Evolutionary conservation across 2,888 invertebrate species (phyloP).

Genomic region (Habrosyne pyritoides): DNA sequence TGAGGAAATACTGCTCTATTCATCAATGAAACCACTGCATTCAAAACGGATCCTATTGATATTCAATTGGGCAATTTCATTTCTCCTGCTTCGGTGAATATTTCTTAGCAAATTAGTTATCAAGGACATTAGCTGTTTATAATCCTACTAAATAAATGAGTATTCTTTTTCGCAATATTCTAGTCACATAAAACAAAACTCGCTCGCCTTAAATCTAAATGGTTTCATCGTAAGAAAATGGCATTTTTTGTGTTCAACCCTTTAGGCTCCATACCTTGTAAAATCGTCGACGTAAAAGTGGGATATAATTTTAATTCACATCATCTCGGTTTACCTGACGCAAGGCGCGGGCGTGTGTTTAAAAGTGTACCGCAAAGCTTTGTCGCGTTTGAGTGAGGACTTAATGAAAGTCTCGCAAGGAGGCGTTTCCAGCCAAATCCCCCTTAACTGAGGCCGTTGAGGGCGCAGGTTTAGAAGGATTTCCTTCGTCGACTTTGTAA

Average conservation of each 20-base stretch:
- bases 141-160: too few relatives aligned
- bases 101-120: neutral
- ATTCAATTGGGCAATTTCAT: neutral
- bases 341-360: slow-evolving; percentile 16
- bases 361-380: slow-evolving; percentile 46
- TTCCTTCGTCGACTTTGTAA: slow-evolving; percentile 53
- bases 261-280: neutral
- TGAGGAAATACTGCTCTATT: neutral
- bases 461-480: slow-evolving; percentile 58
- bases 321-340: slow-evolving; percentile 23
- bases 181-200: too few relatives aligned
- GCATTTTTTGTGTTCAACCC: neutral
- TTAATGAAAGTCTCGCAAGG: slow-evolving; percentile 67
- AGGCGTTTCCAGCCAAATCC: slow-evolving; percentile 52
- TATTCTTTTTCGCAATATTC: too few relatives aligned
- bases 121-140: too few relatives aligned
- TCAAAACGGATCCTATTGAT: neutral
- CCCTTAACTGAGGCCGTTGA: slow-evolving; percentile 44
- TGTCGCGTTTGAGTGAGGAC: slow-evolving; percentile 59
- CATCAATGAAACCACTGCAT: neutral
- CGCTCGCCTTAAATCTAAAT: too few relatives aligned
- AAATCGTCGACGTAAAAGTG: slow-evolving; percentile 7
- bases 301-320: slow-evolving; percentile 35
- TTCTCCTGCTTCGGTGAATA: neutral
- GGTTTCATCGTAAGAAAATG: neutral